These are phyloP conservation scores for Pollimyrus isidori DNA, from an alignment of 2,113 vertebrate genomes.

Conservation along the genomic window DNA sequence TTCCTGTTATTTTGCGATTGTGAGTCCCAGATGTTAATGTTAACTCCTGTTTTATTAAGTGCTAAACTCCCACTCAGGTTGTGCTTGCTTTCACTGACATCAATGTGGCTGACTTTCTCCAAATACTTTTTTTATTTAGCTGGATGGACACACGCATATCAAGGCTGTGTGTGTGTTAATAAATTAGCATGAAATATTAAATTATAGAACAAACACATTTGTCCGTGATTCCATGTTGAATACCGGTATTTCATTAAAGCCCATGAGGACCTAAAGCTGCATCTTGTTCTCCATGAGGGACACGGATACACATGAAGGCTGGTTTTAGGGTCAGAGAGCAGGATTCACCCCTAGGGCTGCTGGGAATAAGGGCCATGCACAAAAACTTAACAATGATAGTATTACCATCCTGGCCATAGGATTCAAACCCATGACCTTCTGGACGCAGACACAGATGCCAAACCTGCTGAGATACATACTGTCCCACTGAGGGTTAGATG, in stretches of 20 bases:
- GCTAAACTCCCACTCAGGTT: background rate
- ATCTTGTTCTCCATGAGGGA: background rate
- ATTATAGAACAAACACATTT: background rate
- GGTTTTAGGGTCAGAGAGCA: background rate
- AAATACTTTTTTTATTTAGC: background rate
- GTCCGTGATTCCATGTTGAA: background rate
- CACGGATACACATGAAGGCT: background rate
- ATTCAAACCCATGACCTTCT: background rate
- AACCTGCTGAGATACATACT: background rate
- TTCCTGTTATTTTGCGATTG: background rate
- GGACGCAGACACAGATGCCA: background rate
- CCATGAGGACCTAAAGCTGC: background rate
- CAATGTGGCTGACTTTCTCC: background rate
- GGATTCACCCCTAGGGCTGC: background rate
- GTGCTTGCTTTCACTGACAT: background rate
- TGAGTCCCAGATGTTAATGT: background rate
- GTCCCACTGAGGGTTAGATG: background rate
- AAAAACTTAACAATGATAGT: background rate
- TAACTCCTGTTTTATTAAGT: conserved; percentile 4
- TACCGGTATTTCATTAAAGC: background rate
- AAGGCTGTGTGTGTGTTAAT: background rate
- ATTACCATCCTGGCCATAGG: background rate
- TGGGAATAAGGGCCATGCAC: background rate
- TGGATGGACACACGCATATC: background rate
- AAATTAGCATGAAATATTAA: background rate